phyloP scores from a whole-genome alignment of 2,797 vertebrate species.

The Poeciliopsis gracilis region DNA sequence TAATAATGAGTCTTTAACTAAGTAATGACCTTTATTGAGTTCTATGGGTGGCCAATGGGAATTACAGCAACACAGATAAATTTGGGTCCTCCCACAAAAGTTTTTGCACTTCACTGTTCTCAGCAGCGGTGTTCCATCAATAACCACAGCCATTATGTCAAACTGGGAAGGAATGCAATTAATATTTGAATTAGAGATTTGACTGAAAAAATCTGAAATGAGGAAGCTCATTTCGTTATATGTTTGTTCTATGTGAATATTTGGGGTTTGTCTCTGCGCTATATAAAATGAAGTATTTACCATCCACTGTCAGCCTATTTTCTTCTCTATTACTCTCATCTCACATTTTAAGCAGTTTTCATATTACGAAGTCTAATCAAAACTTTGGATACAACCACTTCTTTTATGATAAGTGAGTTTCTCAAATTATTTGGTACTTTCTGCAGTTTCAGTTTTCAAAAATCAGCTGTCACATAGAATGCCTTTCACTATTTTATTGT shows the following conservation, averaged over 20 bases:
- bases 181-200: slow-evolving; percentile 5
- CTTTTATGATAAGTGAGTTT: not conserved
- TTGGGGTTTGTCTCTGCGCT: not conserved
- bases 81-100: slow-evolving; percentile 4
- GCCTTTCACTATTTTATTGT: not conserved
- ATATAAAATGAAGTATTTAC: not conserved
- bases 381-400: not conserved
- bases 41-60: slow-evolving; percentile 20
- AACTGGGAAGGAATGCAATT: not conserved
- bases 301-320: not conserved
- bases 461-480: not conserved
- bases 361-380: not conserved
- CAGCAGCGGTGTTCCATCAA: slow-evolving; percentile 7
- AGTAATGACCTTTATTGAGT: slow-evolving; percentile 56
- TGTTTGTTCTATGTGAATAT: not conserved
- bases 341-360: not conserved
- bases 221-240: not conserved
- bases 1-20: slow-evolving; percentile 43
- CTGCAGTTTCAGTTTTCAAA: not conserved
- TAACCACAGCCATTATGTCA: slow-evolving; percentile 35
- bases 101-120: slow-evolving; percentile 1
- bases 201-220: not conserved
- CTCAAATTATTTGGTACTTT: not conserved
- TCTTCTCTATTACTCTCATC: not conserved
- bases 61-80: slow-evolving; percentile 35